Base-by-base conservation (phyloP, 2,797 vertebrate species). In the Pelochelys cantorii region DNA sequence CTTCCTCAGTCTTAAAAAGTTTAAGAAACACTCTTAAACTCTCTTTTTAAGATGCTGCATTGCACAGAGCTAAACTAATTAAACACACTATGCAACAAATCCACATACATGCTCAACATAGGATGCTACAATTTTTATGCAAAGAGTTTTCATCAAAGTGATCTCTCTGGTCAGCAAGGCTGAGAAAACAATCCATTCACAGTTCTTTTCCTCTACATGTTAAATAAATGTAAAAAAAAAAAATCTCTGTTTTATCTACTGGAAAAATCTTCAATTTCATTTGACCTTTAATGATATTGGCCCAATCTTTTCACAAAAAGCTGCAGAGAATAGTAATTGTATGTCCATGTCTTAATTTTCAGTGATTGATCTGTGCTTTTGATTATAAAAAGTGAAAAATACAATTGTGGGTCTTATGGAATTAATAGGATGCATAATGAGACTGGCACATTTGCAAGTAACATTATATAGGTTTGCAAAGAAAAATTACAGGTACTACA, bases 151-250 rank as follows among this genome's bases (percentile, higher is more conserved):
- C 77, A n/a, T 53, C 18, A 75, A 7, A 22, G 1, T 11, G 55
- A 90, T 65, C 2, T 57, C 92, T 78, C 84, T 80, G 55, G 57
- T 79, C 53, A 78, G 8, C n/a, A 78, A 79, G 42, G 74, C 52
- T n/a, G 42, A 84, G 11, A 79, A n/a, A 81, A 37, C 8, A 79
- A 78, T 13, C 6, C 3, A 11, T 7, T 12, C 12, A n/a, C 88
- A 85, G 11, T 48, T 5, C 79, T 88, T 71, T 57, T 37, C 25
- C 10, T 37, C 42, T 88, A 31, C 4, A 81, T 18, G 34, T 71
- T 59, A 65, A 92, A 57, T 11, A 5, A 79, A 89, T 27, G 82
- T 13, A 91, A 88, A 89, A 89, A 91, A 88, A 89, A 89, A 5
- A 88, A 90, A 90, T 11, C 11, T 84, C n/a, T 37, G n/a, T 27